Base-by-base conservation (phyloP, 2,888 invertebrate genomes). In the Dyspetes luteomarginatus region DNA sequence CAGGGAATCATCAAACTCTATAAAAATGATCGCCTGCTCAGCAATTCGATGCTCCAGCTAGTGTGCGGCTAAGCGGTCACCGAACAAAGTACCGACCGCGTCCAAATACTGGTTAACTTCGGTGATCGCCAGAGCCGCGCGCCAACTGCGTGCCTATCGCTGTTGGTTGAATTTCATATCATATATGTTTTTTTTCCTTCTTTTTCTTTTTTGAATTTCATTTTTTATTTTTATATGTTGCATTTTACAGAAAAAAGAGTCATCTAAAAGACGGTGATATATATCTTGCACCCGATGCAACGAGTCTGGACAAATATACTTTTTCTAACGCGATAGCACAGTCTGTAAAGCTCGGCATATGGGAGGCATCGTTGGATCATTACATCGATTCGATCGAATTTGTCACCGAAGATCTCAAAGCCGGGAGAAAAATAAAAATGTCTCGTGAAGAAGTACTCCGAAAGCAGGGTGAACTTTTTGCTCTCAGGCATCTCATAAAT, bases 251-350 rank as follows among this genome's bases (percentile, higher is more conserved):
- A 22, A 93, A 92, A 79, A 90, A 86, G 58, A 93, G 93, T 68
- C 90, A 92, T 48, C 86, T 94, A 19, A 89, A 88, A 45, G 91
- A 92, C 68, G 94, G 93, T 24, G 90, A 91, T 69, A 93, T 94
- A 74, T 90, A 94, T n/a, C 88, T 96, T 81, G 93, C 93, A 24
- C 90, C 92, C 0, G 92, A 94, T 0, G 93, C 94, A 65, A 94
- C 94, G 67, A 94, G 94, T 30, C 91, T 98, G 78, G 97, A 98
- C 88, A 97, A 97, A 90, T 99, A 97, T 89, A 96, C 99, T 17
- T 97, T 98, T 91, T 98, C 98, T 3, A 97, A 99, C 93, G 98
- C 97, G 0, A 95, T 99, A 93, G 96, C 97, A 0, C 95, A 98
- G 84, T 98, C 98, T 0, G 98, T 99, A 0, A 98, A 98, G 89